phyloP scores from a whole-genome alignment of 37 sponge, comb jelly and placozoan genomes.

The Lycopodina hypogea region DNA sequence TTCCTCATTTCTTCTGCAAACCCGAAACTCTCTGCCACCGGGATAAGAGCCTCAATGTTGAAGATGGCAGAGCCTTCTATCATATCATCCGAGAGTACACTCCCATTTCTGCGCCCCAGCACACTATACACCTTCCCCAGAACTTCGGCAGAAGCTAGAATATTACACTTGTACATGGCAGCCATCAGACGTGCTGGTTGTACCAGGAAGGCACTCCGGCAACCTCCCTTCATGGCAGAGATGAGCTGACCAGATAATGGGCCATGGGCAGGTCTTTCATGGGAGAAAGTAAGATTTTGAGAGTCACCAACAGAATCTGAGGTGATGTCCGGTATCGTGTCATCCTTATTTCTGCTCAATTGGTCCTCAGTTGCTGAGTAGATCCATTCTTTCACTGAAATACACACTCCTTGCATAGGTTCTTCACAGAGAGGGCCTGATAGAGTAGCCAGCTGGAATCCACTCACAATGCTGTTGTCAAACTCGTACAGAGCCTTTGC shows the following conservation, averaged over 20 bases:
- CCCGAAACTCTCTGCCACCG: constrained; percentile 98
- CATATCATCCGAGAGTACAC: constrained; percentile 83
- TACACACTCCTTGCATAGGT: constrained; percentile 86
- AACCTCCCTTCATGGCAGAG: constrained; percentile 89
- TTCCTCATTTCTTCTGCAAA: constrained; percentile 97
- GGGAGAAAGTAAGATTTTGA: neutral
- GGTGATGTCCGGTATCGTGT: neutral
- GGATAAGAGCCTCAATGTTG: constrained; percentile 75
- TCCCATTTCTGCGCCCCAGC: constrained; percentile 79
- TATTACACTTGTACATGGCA: constrained; percentile 90
- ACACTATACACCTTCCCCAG: constrained; percentile 91
- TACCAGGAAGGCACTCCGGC: constrained; percentile 76
- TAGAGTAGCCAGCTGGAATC: constrained; percentile 92
- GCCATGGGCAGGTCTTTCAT: neutral
- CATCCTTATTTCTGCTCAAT: too few species aligned
- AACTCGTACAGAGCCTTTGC: constrained; percentile 45
- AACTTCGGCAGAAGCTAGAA: constrained; percentile 91
- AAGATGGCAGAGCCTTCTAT: constrained; percentile 87
- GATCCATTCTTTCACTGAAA: constrained; percentile 72
- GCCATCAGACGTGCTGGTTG: constrained; percentile 88
- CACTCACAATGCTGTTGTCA: constrained; percentile 82
- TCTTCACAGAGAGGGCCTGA: constrained; percentile 98
- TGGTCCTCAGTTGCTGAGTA: neutral
- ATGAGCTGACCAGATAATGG: constrained; percentile 93
- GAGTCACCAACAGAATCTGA: neutral